Conservation (phyloP, 2,113 vertebrate species). For the Menura novaehollandiae region DNA sequence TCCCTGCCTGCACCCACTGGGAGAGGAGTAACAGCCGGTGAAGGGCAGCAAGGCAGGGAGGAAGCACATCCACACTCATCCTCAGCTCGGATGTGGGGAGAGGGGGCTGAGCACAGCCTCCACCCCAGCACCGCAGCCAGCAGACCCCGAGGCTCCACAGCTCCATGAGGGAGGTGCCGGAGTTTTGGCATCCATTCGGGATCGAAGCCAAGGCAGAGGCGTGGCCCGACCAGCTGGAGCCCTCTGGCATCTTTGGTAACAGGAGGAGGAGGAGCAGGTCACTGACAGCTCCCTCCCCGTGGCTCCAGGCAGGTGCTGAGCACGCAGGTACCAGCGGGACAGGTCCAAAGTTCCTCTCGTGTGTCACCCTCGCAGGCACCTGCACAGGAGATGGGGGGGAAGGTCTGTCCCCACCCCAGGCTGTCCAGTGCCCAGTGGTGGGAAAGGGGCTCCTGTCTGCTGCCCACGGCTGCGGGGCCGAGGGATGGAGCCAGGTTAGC, state of each 20-base stretch:
- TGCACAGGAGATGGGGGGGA: neutral
- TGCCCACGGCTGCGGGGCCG: neutral
- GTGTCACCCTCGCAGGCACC: neutral
- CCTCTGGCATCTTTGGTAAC: neutral
- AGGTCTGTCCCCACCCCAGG: neutral
- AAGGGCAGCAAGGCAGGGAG: neutral
- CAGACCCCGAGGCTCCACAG: neutral
- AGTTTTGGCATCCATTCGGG: neutral
- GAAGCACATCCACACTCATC: neutral
- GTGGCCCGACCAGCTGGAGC: neutral
- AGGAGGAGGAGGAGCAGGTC: neutral
- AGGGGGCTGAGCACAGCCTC: neutral
- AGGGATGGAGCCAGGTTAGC: neutral
- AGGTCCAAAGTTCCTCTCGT: neutral
- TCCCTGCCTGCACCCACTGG: neutral
- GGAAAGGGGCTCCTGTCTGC: neutral
- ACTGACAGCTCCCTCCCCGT: neutral
- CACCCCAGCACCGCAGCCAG: neutral
- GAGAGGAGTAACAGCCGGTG: neutral
- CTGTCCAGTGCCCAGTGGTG: neutral
- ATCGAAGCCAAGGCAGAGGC: neutral
- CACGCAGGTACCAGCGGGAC: neutral
- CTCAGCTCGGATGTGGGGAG: neutral
- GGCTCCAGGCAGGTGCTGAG: neutral
- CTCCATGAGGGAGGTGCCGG: fast-evolving